Percentiles rank a stretch among this genome's conserved stretches.
Evolutionary conservation across 2,113 vertebrate genomes (phyloP).

Genomic region (Perca schrenkii): DNA sequence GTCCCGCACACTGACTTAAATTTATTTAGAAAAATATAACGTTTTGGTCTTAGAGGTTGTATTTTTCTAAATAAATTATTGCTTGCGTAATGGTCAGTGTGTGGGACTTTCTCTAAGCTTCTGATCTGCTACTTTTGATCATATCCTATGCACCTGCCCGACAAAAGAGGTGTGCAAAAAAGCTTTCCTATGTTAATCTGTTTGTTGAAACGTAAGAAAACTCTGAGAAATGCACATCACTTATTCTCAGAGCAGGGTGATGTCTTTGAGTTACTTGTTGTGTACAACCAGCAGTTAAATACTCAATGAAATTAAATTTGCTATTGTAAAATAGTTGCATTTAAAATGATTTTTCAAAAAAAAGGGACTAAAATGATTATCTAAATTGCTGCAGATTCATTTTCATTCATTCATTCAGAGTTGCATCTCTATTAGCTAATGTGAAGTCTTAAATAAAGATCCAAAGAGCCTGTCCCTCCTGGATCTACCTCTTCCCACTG

Average conservation of each 20-base stretch:
- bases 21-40: too few relatives aligned
- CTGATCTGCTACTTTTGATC: too few relatives aligned
- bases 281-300: not conserved
- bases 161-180: too few relatives aligned
- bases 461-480: not conserved
- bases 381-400: not conserved
- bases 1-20: too few relatives aligned
- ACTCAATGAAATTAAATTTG: not conserved
- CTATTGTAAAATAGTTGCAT: not conserved
- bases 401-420: not conserved
- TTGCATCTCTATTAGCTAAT: slow-evolving; percentile 4
- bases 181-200: not conserved
- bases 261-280: not conserved
- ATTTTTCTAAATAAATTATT: too few relatives aligned
- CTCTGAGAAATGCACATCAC: not conserved
- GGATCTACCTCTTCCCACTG: slow-evolving; percentile 98
- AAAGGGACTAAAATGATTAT: not conserved
- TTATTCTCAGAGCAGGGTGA: not conserved
- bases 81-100: too few relatives aligned
- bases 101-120: too few relatives aligned
- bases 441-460: not conserved
- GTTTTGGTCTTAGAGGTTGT: too few relatives aligned
- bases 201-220: slow-evolving; percentile 1
- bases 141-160: too few relatives aligned
- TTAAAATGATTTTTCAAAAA: not conserved